Conservation (phyloP, 2,888 invertebrate species). For the Aphodius granarius region DNA sequence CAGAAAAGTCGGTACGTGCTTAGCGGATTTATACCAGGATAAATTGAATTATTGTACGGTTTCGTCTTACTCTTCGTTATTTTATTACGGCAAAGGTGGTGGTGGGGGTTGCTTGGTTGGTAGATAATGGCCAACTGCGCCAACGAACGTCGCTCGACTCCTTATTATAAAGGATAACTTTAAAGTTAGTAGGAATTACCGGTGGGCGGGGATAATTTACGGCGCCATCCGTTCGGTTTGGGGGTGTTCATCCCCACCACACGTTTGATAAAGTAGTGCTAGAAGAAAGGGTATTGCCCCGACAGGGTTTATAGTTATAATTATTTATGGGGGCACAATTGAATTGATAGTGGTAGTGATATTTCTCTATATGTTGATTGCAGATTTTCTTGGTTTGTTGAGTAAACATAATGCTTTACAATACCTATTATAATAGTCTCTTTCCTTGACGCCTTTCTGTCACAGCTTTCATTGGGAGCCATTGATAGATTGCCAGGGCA, state of each 20-base stretch:
- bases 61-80: constrained; percentile 8
- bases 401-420: too few relatives aligned
- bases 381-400: too few relatives aligned
- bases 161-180: not conserved
- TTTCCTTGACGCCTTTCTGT: not conserved
- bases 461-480: not conserved
- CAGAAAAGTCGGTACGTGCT: constrained; percentile 5
- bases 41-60: constrained; percentile 14
- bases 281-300: not conserved
- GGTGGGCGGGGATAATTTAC: not conserved
- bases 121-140: not conserved
- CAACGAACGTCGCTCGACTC: not conserved
- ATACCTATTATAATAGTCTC: too few relatives aligned
- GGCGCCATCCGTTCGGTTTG: not conserved
- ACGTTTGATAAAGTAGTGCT: not conserved
- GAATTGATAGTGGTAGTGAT: not conserved
- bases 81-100: not conserved
- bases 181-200: not conserved
- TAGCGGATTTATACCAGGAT: constrained; percentile 4
- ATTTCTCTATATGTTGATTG: not conserved
- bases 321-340: not conserved
- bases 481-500: not conserved
- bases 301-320: not conserved
- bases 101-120: too few relatives aligned
- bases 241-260: not conserved